phyloP scores from a whole-genome alignment of 1,140 invertebrate genomes.

The Oreohelix idahoensis region DNA sequence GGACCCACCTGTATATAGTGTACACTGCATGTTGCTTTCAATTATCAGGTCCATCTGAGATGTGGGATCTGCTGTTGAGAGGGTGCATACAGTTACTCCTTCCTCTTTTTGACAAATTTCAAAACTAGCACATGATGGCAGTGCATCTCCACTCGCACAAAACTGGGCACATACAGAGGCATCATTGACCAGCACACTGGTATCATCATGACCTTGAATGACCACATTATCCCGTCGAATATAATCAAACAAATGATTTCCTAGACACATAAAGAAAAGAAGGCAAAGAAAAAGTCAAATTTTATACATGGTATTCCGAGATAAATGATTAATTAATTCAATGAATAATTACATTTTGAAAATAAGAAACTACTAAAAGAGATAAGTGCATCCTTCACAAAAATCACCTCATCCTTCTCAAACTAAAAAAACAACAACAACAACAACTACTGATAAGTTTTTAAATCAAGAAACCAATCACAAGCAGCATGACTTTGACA shows the following conservation, averaged over 20 bases:
- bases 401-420: too few relatives aligned
- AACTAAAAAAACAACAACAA: too few relatives aligned
- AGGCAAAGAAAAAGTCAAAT: too few relatives aligned
- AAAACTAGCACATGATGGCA: slow-evolving; percentile 15
- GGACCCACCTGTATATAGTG: slow-evolving; percentile 1
- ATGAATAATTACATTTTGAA: too few relatives aligned
- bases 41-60: not conserved
- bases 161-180: not conserved
- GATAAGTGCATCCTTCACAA: too few relatives aligned
- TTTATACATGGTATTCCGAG: too few relatives aligned
- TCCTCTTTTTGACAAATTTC: not conserved
- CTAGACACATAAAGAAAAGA: not conserved
- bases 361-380: too few relatives aligned
- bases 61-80: slow-evolving; percentile 20
- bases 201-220: not conserved
- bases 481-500: too few relatives aligned
- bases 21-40: not conserved
- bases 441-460: too few relatives aligned
- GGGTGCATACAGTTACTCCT: not conserved
- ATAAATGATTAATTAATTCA: too few relatives aligned
- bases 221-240: not conserved
- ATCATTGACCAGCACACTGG: not conserved
- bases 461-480: too few relatives aligned
- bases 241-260: slow-evolving; percentile 19
- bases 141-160: not conserved